Evolutionary conservation across 2,797 vertebrate genomes (phyloP), one percentile per base, ranked within the genome.

Genomic region (Chaetodon trifasciatus): DNA sequence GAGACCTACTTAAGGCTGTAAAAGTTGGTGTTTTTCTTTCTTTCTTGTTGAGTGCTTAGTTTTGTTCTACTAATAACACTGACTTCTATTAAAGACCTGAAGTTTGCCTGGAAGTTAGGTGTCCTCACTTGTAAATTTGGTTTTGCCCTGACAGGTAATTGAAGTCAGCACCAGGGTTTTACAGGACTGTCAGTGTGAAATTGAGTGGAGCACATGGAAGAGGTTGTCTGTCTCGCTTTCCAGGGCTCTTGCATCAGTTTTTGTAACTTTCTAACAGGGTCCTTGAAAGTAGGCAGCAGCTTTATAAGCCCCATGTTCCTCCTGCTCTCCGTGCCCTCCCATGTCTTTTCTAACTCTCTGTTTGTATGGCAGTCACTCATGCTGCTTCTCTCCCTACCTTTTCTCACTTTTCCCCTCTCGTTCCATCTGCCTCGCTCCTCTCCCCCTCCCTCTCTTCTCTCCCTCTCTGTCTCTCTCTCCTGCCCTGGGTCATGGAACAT

Each of bases 401-500:
- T 70, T 70, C 71, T 70, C 73, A 60, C 56, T 76, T 69, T 68
- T 2, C 46, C 12, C 19, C 50, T 67, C 78, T 64, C 65, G 77
- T 49, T 78, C 79, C 40, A 67, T 75, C 69, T 57, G 21, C 58
- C 71, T 56, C 53, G 10, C 74, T 50, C n/a, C 55, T 68, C 69
- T 49, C 74, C 49, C 55, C 28, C 56, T 79, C 44, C 24, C 47
- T 44, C 49, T 11, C 64, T 64, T 49, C 68, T n/a, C n/a, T 19
- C 56, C 23, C 39, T 13, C 21, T 12, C 56, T 32, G 62, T 60
- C 32, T 46, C n/a, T 56, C 72, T 73, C 82, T 75, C 65, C 81
- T 82, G 85, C 88, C 79, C 85, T 79, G 79, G 88, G 88, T 90
- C 91, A 90, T 74, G 77, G 90, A 91, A 93, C 93, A 92, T 66